A percentile compares a stretch with the other conserved stretches of the same genome.
phyloP scores from a whole-genome alignment of 1,140 invertebrate genomes.

The Anoplolepis gracilipes region DNA sequence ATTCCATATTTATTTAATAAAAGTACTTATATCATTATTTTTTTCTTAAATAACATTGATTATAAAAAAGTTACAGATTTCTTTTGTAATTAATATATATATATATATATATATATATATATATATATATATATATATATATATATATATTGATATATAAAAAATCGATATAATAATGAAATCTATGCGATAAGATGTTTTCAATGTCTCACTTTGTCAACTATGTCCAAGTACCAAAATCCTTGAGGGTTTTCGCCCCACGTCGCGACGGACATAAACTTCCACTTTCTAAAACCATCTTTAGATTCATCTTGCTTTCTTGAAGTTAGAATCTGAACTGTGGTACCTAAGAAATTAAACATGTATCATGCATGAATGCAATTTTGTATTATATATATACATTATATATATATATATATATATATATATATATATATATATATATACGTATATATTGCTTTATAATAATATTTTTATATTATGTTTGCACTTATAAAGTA shows the following conservation, averaged over 20 bases:
- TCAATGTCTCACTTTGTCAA: slow-evolving; percentile 86
- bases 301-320: slow-evolving; percentile 90
- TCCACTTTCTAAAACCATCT: slow-evolving; percentile 93
- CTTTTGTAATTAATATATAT: not conserved
- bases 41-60: not conserved
- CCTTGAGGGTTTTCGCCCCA: slow-evolving; percentile 95
- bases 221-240: slow-evolving; percentile 89
- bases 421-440: not conserved
- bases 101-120: too few relatives aligned
- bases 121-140: too few relatives aligned
- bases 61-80: not conserved
- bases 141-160: too few relatives aligned
- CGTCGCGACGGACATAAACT: slow-evolving; percentile 95
- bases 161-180: not conserved
- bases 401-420: not conserved
- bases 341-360: slow-evolving; percentile 87
- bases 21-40: not conserved
- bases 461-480: not conserved
- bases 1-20: not conserved
- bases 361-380: not conserved
- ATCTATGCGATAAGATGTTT: not conserved
- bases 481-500: not conserved
- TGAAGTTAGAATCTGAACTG: slow-evolving; percentile 89
- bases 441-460: too few relatives aligned
- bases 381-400: not conserved